Conservation (phyloP, 1,140 invertebrate species). For the Bombus breviceps region DNA sequence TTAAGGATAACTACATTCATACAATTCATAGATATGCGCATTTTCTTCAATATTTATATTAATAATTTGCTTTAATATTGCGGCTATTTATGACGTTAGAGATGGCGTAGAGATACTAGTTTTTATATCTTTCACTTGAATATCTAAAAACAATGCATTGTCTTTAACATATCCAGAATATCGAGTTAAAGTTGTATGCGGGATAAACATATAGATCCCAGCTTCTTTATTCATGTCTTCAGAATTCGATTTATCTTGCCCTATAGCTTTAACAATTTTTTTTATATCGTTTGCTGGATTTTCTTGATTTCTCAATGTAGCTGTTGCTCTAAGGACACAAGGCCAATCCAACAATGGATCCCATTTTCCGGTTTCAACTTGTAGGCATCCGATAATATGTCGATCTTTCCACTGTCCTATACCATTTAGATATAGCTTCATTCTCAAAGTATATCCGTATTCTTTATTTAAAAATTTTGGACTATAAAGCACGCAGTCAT, state of each 20-base stretch:
- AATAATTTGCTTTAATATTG: conserved; percentile 7
- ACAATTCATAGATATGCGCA: background rate
- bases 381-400: conserved; percentile 86
- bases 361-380: conserved; percentile 86
- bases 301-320: conserved; percentile 86
- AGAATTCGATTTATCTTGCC: conserved; percentile 79
- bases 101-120: conserved; percentile 64
- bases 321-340: conserved; percentile 85
- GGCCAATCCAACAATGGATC: conserved; percentile 88
- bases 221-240: conserved; percentile 83
- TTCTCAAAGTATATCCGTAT: conserved; percentile 88
- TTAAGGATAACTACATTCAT: background rate
- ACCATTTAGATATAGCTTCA: conserved; percentile 87
- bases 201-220: conserved; percentile 88
- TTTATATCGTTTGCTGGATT: conserved; percentile 79
- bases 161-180: conserved; percentile 85
- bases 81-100: conserved; percentile 8
- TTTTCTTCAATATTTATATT: conserved; percentile 9
- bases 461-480: conserved; percentile 86
- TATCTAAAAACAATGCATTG: conserved; percentile 87
- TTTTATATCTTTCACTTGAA: conserved; percentile 79
- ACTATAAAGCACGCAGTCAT: conserved; percentile 85
- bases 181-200: conserved; percentile 86
- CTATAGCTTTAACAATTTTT: conserved; percentile 82
- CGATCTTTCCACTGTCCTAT: conserved; percentile 89